Conservation (phyloP, 2,888 invertebrate species). For the Erynnis tages region DNA sequence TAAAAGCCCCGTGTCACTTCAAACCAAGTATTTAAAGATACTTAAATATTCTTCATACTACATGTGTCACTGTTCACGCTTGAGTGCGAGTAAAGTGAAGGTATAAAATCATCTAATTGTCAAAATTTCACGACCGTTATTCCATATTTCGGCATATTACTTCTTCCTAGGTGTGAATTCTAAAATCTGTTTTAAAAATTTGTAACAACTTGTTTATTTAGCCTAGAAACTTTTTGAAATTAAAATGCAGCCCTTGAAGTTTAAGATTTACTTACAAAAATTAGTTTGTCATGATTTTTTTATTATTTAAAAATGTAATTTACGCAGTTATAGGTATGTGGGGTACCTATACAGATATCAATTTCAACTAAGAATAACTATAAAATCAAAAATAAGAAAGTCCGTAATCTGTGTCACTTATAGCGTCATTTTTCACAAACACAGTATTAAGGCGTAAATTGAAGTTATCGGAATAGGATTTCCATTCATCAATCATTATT, state of each 20-base stretch:
- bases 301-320: too few relatives aligned
- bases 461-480: conserved; percentile 34
- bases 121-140: conserved; percentile 33
- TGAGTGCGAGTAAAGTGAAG: conserved; percentile 31
- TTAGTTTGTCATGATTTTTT: too few relatives aligned
- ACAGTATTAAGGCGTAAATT: conserved; percentile 23
- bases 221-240: too few relatives aligned
- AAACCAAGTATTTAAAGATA: conserved; percentile 20
- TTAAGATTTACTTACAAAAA: too few relatives aligned
- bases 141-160: conserved; percentile 2
- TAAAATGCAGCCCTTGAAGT: too few relatives aligned
- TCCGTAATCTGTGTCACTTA: too few relatives aligned
- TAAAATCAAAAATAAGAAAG: too few relatives aligned
- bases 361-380: too few relatives aligned
- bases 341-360: too few relatives aligned
- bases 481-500: conserved; percentile 37
- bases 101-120: conserved; percentile 35
- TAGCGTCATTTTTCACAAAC: too few relatives aligned
- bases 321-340: too few relatives aligned
- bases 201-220: too few relatives aligned
- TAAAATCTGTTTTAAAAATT: background rate
- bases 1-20: conserved; percentile 25
- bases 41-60: conserved; percentile 29
- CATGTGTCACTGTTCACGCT: conserved; percentile 35
- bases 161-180: background rate